phyloP scores from a whole-genome alignment of 2,113 vertebrate species.

The Ciconia boyciana region DNA sequence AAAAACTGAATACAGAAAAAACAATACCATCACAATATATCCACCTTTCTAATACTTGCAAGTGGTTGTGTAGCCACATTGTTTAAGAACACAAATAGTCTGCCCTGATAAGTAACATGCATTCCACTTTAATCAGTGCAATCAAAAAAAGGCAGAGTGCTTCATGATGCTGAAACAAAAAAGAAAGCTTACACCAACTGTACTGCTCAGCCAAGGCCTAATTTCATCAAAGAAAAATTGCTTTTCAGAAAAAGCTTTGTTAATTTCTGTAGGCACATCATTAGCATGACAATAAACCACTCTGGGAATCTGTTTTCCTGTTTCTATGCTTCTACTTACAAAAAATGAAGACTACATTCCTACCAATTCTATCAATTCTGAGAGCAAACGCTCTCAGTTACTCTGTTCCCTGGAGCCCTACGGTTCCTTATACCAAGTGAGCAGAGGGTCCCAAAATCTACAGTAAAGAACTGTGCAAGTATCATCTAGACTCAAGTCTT shows the following conservation, averaged over 20 bases:
- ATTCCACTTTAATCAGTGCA: not conserved
- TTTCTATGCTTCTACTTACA: not conserved
- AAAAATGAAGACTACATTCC: not conserved
- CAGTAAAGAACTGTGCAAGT: not conserved
- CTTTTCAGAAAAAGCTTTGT: constrained; percentile 15
- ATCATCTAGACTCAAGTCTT: not conserved
- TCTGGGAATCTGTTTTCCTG: not conserved
- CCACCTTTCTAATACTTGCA: not conserved
- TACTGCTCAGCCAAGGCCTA: not conserved
- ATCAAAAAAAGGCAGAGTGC: not conserved
- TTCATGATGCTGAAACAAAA: not conserved
- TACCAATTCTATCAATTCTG: not conserved
- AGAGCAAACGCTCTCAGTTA: not conserved
- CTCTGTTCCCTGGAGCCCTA: not conserved
- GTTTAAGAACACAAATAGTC: not conserved
- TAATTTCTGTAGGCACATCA: not conserved
- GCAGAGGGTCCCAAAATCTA: not conserved
- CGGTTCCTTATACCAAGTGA: not conserved
- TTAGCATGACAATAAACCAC: constrained; percentile 44
- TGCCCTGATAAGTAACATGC: not conserved
- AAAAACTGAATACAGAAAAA: not conserved
- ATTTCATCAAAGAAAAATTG: constrained; percentile 38
- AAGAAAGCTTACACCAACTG: not conserved
- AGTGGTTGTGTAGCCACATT: not conserved
- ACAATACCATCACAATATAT: not conserved